Base-by-base conservation (phyloP, 2,888 invertebrate genomes). In the Plebejus argus region DNA sequence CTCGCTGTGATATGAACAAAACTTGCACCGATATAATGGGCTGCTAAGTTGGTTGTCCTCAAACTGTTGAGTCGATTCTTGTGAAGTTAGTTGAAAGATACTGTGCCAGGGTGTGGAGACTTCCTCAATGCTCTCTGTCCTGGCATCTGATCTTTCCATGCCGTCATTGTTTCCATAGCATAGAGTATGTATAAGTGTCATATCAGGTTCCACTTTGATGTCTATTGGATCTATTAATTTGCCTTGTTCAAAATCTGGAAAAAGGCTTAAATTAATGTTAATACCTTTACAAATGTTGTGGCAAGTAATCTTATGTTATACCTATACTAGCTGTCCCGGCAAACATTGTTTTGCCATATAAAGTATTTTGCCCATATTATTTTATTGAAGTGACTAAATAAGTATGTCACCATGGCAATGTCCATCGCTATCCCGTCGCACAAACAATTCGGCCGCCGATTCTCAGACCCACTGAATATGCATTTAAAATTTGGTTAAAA, bases 161-260 rank as follows among this genome's bases (percentile, higher is more conserved):
- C 28, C 53, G 18, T 49, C 72, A 20, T 20, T 72, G 45, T n/a
- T 71, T 71, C 12, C 39, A 39, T 71, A 45, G 20, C 39, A 72
- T 20, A 45, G 20, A 72, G 53, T 18, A 53, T 53, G 15, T 18
- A 53, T 3, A 53, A 20, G 72, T 39, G 45, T 15, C 45, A 72
- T 72, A 72, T 72, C 72, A 20, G 72, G 72, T 72, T 72, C 72
- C 12, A 72, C 45, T 45, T 72, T 72, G 1, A 72, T 45, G 10
- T 45, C 6, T 10, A 72, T 71, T n/a, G 35, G 10, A 35, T 35
- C 10, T 71, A 39, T 39, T 18, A 45, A 20, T 39, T 20, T 72
- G 3, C 6, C 45, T 45, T 20, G 72, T 39, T 20, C 20, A 12
- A 20, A 72, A 72, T 72, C 72, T 72, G 39, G 15, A 66, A 66